These are phyloP conservation scores for Eilema sororculum DNA, from an alignment of 2,888 invertebrate species.

Conservation along the genomic window DNA sequence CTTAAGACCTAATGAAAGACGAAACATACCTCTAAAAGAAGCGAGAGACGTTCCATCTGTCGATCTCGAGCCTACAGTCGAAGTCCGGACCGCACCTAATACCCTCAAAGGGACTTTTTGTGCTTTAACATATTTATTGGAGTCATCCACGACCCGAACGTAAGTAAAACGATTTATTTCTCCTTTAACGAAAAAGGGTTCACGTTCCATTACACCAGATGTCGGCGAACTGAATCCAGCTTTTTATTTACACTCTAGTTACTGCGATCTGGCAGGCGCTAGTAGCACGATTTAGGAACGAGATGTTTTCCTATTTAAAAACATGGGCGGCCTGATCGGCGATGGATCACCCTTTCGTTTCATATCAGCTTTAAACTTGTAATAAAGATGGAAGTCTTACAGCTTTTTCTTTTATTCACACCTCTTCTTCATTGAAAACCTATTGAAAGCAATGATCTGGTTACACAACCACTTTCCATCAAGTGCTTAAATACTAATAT, in stretches of 20 bases:
- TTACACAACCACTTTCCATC: neutral
- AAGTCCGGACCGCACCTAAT: conserved; percentile 13
- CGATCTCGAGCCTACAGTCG: neutral
- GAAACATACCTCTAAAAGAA: neutral
- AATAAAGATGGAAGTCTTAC: neutral
- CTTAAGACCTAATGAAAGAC: neutral
- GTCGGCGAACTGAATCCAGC: conserved; percentile 17
- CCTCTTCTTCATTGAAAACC: neutral
- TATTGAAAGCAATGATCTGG: neutral
- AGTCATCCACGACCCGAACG: conserved; percentile 22
- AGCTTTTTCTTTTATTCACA: neutral
- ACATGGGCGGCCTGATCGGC: neutral
- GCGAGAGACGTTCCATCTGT: neutral
- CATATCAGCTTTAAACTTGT: neutral
- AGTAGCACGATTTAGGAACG: neutral
- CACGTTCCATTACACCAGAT: conserved; percentile 28
- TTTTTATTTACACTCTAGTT: conserved; percentile 8
- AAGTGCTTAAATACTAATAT: neutral
- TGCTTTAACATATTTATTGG: conserved; percentile 24
- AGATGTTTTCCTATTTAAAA: conserved; percentile 1
- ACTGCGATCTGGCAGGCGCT: neutral
- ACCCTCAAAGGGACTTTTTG: conserved; percentile 28
- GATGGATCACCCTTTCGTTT: neutral
- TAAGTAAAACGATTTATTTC: conserved; percentile 36
- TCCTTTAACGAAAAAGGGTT: conserved; percentile 32